phyloP scores from a whole-genome alignment of 2,797 vertebrate species.

The Decapterus maruadsi region DNA sequence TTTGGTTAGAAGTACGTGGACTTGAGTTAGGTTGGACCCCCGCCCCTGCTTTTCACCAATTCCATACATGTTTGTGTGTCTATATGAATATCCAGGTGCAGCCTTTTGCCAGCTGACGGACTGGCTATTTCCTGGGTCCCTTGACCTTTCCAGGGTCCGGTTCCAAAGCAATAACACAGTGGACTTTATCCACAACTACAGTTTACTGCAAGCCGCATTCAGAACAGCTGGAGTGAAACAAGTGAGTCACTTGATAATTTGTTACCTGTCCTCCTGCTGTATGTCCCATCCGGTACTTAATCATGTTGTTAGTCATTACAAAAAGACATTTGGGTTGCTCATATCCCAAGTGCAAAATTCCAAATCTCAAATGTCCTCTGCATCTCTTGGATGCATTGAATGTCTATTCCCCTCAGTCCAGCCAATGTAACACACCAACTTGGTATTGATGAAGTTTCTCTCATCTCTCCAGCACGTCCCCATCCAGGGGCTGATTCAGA shows the following conservation, averaged over 20 bases:
- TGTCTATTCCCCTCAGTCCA: background rate
- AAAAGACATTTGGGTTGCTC: background rate
- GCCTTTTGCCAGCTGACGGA: slow-evolving; percentile 81
- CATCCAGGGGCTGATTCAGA: slow-evolving; percentile 47
- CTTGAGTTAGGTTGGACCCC: no score
- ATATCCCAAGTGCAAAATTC: no score
- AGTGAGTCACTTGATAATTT: slow-evolving; percentile 54
- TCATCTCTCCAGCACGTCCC: slow-evolving; percentile 63
- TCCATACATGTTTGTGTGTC: background rate
- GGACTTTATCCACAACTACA: slow-evolving; percentile 69
- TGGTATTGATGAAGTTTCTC: background rate
- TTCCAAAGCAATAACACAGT: slow-evolving; percentile 44
- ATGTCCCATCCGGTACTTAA: background rate
- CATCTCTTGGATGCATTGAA: background rate
- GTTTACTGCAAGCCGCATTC: slow-evolving; percentile 72
- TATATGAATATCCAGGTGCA: slow-evolving; percentile 65
- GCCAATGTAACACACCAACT: background rate
- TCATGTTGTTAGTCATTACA: background rate
- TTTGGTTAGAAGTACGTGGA: no score
- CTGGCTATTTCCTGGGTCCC: slow-evolving; percentile 64
- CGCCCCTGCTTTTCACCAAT: background rate
- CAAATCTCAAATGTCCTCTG: background rate
- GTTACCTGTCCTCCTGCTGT: background rate
- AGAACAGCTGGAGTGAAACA: slow-evolving; percentile 51
- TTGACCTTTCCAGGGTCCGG: slow-evolving; percentile 69